Percentiles rank a stretch among this genome's conserved stretches.
These are phyloP conservation scores for Ceraclea dissimilis DNA, from an alignment of 2,888 invertebrate genomes.

Conservation along the genomic window DNA sequence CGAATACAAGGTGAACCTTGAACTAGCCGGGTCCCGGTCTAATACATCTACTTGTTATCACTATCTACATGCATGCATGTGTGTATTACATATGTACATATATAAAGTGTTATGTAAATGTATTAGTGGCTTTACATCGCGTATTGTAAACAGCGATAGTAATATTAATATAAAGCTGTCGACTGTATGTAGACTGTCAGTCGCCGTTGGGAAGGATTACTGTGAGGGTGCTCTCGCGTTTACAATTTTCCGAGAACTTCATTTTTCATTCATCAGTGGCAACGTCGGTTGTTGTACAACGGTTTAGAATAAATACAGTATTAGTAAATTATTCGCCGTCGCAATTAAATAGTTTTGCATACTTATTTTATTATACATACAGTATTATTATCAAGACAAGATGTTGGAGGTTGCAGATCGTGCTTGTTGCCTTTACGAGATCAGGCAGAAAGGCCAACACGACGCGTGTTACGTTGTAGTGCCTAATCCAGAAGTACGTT, in stretches of 20 bases:
- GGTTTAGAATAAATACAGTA: too few species aligned
- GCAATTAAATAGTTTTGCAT: too few species aligned
- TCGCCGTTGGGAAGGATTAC: slow-evolving; percentile 39
- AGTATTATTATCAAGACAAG: slow-evolving; percentile 21
- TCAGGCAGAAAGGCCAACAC: slow-evolving; percentile 57
- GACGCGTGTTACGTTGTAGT: slow-evolving; percentile 64
- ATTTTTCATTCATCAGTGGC: not conserved
- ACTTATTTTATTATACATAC: not conserved
- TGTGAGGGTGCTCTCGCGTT: not conserved
- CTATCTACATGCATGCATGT: not conserved
- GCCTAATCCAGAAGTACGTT: slow-evolving; percentile 56
- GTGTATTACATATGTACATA: not conserved
- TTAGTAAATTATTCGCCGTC: not conserved
- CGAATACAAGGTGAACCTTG: slow-evolving; percentile 1
- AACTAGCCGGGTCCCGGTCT: not conserved
- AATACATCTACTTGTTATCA: not conserved
- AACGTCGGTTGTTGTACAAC: not conserved
- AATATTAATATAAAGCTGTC: slow-evolving; percentile 41
- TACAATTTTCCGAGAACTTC: not conserved
- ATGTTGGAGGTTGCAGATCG: slow-evolving; percentile 45
- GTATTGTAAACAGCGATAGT: not conserved
- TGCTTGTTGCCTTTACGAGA: slow-evolving; percentile 57
- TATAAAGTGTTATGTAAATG: not conserved
- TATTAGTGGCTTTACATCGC: not conserved
- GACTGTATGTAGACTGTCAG: slow-evolving; percentile 54